Evolutionary conservation across 2,797 vertebrate genomes (phyloP).

Genomic region (Tarsius wallacei): DNA sequence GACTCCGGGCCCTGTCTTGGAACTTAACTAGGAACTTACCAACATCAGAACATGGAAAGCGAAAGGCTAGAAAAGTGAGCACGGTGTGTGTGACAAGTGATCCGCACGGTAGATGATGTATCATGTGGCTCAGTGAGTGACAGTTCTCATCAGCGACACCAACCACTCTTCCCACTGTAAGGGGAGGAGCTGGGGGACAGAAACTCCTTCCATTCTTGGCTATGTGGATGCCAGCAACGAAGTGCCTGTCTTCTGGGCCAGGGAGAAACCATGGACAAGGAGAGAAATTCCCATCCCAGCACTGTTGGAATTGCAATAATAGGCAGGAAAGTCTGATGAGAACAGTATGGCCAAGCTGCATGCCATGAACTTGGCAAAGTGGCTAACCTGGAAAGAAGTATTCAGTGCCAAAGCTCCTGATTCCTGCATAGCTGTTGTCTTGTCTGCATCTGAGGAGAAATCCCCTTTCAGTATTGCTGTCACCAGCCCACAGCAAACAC

Average conservation of each 20-base stretch:
- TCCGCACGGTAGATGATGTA: neutral
- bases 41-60: neutral
- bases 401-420: neutral
- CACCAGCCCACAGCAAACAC: neutral
- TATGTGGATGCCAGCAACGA: neutral
- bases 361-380: neutral
- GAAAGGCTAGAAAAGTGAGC: neutral
- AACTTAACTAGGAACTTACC: neutral
- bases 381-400: neutral
- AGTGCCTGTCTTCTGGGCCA: neutral
- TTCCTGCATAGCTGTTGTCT: neutral
- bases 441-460: neutral
- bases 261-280: neutral
- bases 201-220: neutral
- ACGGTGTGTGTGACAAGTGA: neutral
- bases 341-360: neutral
- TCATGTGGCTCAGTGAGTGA: neutral
- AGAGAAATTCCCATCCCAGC: neutral
- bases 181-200: neutral
- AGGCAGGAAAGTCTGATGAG: neutral
- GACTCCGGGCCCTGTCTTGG: neutral
- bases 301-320: neutral
- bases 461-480: neutral
- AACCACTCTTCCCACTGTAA: neutral
- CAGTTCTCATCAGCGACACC: neutral